A percentile compares a stretch with the other conserved stretches of the same genome.
Conservation (phyloP, 2,888 invertebrate genomes). For the Brachyptera risi region DNA sequence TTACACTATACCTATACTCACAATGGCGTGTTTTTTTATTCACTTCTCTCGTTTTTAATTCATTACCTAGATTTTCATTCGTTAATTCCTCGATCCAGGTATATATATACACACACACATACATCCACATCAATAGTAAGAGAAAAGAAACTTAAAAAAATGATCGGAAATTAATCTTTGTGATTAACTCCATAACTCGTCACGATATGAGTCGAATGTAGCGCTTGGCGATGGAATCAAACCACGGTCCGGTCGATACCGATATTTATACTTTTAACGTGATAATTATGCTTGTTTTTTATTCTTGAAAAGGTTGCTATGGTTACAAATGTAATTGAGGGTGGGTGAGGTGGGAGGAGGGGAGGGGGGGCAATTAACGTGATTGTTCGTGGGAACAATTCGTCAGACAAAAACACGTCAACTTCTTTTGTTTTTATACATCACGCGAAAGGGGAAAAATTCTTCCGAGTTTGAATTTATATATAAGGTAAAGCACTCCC, state of each 20-base stretch:
- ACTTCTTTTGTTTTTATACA: background rate
- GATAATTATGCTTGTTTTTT: conserved; percentile 8
- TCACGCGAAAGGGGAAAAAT: background rate
- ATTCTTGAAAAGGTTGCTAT: background rate
- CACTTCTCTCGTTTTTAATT: background rate
- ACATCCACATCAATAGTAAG: background rate
- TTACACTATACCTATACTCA: background rate
- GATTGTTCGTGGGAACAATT: conserved; percentile 29
- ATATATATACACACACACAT: too few species aligned
- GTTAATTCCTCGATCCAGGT: conserved; percentile 5
- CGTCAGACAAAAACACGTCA: conserved; percentile 5
- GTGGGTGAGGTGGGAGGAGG: background rate
- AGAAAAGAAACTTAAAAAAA: background rate
- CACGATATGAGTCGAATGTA: background rate
- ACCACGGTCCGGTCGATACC: background rate
- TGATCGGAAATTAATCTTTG: conserved; percentile 4
- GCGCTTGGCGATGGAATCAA: background rate
- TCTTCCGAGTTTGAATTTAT: too few species aligned
- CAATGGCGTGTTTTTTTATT: background rate
- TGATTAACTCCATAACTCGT: background rate
- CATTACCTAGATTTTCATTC: background rate
- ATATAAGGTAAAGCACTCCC: background rate
- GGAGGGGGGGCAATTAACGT: conserved; percentile 25
- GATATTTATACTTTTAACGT: conserved; percentile 1
- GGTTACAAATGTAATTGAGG: conserved; percentile 8